These are phyloP conservation scores for Ceraclea dissimilis DNA, from an alignment of 2,888 invertebrate genomes.

Conservation along the genomic window DNA sequence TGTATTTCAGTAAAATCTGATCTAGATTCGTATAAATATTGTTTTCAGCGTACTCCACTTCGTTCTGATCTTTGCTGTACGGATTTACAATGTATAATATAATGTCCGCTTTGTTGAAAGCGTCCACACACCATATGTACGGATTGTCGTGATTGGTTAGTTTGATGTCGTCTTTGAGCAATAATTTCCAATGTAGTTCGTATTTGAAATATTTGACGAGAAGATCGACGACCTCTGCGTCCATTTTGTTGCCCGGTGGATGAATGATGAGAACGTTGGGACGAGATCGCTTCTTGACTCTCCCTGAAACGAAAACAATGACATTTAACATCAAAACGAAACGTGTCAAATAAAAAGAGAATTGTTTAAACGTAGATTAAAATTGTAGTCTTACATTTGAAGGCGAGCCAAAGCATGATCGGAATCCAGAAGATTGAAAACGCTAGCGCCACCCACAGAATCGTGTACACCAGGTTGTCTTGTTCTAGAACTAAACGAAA, in stretches of 20 bases:
- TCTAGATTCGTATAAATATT: conserved; percentile 20
- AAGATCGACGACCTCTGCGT: conserved; percentile 13
- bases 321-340: not conserved
- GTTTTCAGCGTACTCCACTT: conserved; percentile 5
- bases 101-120: conserved; percentile 16
- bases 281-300: conserved; percentile 7
- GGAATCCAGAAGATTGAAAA: conserved; percentile 11
- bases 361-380: not conserved
- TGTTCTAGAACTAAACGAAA: conserved; percentile 5
- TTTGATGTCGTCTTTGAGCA: conserved; percentile 19
- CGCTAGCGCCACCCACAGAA: conserved; percentile 17
- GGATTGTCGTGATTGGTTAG: conserved; percentile 21
- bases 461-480: conserved; percentile 16
- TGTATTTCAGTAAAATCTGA: conserved; percentile 19
- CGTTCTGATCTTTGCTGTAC: conserved; percentile 3
- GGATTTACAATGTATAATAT: conserved; percentile 20
- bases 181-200: conserved; percentile 17
- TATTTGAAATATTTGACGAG: conserved; percentile 14
- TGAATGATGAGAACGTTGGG: conserved; percentile 21
- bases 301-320: conserved; percentile 15
- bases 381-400: conserved; percentile 16
- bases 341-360: not conserved
- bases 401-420: conserved; percentile 13
- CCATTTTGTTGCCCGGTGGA: conserved; percentile 15
- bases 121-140: conserved; percentile 21